Evolutionary conservation across 2,113 vertebrate genomes (phyloP).

Genomic region (Cariama cristata): DNA sequence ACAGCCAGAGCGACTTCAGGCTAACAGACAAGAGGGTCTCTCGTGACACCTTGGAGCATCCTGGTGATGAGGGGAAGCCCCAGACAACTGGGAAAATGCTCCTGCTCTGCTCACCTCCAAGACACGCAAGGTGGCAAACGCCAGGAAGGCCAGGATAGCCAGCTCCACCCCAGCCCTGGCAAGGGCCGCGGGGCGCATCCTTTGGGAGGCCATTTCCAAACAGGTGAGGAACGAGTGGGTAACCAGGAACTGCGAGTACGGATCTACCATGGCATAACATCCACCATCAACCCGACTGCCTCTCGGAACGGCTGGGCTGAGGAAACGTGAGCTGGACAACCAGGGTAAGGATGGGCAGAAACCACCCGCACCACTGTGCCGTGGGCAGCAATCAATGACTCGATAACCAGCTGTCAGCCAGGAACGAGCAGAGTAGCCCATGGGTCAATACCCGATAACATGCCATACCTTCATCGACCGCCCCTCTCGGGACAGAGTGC

Average conservation of each 20-base stretch:
- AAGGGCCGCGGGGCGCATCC: not conserved
- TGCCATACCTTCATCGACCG: not conserved
- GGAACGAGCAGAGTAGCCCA: fast-evolving
- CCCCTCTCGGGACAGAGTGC: not conserved
- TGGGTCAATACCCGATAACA: fast-evolving
- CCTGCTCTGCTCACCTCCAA: fast-evolving
- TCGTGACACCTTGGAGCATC: not conserved
- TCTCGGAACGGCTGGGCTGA: fast-evolving
- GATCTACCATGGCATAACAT: not conserved
- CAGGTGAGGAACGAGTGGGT: fast-evolving
- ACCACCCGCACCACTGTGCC: not conserved
- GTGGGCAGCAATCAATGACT: not conserved
- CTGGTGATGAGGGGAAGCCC: not conserved
- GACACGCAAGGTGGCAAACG: not conserved
- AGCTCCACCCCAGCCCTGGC: not conserved
- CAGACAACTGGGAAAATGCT: not conserved
- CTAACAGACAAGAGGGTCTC: not conserved
- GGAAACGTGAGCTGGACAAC: fast-evolving
- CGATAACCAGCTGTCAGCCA: not conserved
- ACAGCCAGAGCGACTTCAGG: fast-evolving
- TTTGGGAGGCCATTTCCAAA: not conserved
- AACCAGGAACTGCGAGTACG: fast-evolving
- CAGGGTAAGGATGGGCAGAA: not conserved
- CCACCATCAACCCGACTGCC: not conserved
- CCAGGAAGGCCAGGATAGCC: not conserved